These are phyloP conservation scores for Hippocampus kuda DNA, from an alignment of 2,797 vertebrate genomes.

Conservation along the genomic window DNA sequence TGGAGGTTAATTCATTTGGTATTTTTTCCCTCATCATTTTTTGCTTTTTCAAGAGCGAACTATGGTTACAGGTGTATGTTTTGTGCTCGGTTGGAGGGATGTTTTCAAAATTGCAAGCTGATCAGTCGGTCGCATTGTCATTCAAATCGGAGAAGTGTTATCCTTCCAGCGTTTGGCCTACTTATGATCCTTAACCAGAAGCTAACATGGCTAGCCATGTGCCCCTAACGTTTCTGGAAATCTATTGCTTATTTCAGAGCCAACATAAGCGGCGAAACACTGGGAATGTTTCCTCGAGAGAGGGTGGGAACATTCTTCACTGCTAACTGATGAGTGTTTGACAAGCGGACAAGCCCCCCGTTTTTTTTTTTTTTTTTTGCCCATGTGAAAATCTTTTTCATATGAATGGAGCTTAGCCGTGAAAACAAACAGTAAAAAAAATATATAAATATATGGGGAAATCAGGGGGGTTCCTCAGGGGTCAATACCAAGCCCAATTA, in stretches of 20 bases:
- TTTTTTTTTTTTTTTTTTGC: not conserved
- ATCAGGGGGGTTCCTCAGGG: conserved; percentile 45
- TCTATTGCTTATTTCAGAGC: not conserved
- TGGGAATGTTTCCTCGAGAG: conserved; percentile 26
- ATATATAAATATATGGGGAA: conserved; percentile 24
- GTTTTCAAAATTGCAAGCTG: not conserved
- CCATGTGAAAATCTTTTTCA: conserved; percentile 48
- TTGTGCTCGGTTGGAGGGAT: not conserved
- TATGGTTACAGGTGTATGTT: too few species aligned
- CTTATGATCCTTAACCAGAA: not conserved
- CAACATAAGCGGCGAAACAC: conserved; percentile 2
- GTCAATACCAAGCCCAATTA: conserved; percentile 39
- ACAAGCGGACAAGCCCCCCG: conserved; percentile 25
- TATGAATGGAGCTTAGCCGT: conserved; percentile 47
- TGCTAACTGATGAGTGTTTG: conserved; percentile 41
- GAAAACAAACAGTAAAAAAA: conserved; percentile 56
- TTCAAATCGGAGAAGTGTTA: not conserved
- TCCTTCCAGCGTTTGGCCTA: not conserved
- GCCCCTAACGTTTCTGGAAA: not conserved
- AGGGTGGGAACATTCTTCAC: conserved; percentile 27
- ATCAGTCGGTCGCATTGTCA: not conserved
- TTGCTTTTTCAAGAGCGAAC: not conserved
- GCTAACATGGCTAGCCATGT: not conserved
- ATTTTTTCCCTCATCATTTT: not conserved
- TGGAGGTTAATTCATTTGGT: not conserved